Conservation (phyloP, 2,888 invertebrate species). For the Drosophila longiperda region DNA sequence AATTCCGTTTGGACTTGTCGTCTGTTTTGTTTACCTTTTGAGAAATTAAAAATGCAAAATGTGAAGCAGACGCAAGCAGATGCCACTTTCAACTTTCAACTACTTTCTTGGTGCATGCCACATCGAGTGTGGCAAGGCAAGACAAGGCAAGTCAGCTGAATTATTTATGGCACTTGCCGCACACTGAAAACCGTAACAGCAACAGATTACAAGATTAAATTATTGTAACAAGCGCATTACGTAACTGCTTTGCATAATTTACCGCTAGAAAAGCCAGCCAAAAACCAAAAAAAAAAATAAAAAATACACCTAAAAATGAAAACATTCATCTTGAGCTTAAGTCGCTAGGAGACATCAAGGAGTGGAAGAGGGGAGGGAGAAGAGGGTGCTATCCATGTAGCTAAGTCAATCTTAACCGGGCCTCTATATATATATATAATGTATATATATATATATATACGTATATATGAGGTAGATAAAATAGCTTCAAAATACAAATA, state of each 20-base stretch:
- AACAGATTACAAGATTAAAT: conserved; percentile 84
- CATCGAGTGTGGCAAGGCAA: conserved; percentile 23
- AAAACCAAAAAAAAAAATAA: conserved; percentile 17
- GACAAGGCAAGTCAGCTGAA: conserved; percentile 58
- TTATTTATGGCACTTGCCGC: conserved; percentile 82
- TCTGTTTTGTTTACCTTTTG: conserved; percentile 80
- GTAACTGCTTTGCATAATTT: conserved; percentile 84
- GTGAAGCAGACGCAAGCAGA: conserved; percentile 15
- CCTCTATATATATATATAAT: conserved; percentile 1
- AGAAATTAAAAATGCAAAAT: conserved; percentile 82
- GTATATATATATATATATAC: background rate
- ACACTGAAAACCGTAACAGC: conserved; percentile 48
- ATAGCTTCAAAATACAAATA: background rate
- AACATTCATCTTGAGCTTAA: conserved; percentile 76
- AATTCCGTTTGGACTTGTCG: conserved; percentile 70
- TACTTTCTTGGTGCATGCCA: conserved; percentile 32
- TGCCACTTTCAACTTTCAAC: conserved; percentile 17
- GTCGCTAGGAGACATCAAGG: conserved; percentile 15
- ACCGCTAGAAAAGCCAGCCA: conserved; percentile 55
- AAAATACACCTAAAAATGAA: conserved; percentile 28
- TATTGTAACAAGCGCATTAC: conserved; percentile 84
- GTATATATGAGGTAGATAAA: background rate
- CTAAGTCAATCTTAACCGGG: conserved; percentile 49
- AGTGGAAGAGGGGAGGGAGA: background rate
- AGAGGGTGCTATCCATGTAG: conserved; percentile 18